Percentiles rank a stretch among this genome's conserved stretches.
These are phyloP conservation scores for Todiramphus saurophagus DNA, from an alignment of 2,113 vertebrate species.

Conservation along the genomic window DNA sequence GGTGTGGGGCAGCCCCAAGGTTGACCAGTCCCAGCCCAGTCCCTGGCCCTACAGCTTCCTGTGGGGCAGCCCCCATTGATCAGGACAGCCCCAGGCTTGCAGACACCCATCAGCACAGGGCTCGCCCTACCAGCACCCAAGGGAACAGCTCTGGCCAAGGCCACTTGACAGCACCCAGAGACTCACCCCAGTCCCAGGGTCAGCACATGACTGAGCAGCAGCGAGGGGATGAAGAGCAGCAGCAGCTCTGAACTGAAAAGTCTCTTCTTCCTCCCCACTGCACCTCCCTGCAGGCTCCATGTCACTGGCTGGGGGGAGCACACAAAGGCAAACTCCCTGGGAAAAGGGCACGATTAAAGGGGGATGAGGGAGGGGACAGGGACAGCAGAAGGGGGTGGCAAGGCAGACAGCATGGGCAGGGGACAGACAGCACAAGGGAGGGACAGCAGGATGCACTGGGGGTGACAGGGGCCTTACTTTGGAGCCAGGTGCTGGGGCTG, in stretches of 20 bases:
- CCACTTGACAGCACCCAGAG: rapidly evolving
- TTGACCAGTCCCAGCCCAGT: neutral
- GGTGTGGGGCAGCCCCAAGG: neutral
- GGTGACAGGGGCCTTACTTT: neutral
- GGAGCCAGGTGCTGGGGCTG: neutral
- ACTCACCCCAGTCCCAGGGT: conserved; percentile 58
- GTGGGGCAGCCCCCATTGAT: rapidly evolving
- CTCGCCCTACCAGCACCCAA: neutral
- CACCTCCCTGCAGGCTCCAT: conserved; percentile 41
- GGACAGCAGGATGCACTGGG: rapidly evolving
- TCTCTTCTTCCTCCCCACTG: conserved; percentile 43
- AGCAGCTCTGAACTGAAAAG: conserved; percentile 54
- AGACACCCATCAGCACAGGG: neutral
- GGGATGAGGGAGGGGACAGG: neutral
- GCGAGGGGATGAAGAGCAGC: conserved; percentile 43
- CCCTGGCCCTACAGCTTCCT: neutral
- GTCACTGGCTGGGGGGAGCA: conserved; percentile 31
- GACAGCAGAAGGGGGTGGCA: neutral
- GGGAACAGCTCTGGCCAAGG: too few species aligned
- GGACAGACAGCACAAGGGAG: neutral
- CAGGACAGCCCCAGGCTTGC: too few species aligned
- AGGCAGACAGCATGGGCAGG: neutral
- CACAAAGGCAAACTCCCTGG: conserved; percentile 54
- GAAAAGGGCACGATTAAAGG: neutral
- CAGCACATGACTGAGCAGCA: conserved; percentile 58